Percentiles rank a stretch among this genome's conserved stretches.
Conservation (phyloP, 2,797 vertebrate genomes). For the Premnoplex brunnescens region DNA sequence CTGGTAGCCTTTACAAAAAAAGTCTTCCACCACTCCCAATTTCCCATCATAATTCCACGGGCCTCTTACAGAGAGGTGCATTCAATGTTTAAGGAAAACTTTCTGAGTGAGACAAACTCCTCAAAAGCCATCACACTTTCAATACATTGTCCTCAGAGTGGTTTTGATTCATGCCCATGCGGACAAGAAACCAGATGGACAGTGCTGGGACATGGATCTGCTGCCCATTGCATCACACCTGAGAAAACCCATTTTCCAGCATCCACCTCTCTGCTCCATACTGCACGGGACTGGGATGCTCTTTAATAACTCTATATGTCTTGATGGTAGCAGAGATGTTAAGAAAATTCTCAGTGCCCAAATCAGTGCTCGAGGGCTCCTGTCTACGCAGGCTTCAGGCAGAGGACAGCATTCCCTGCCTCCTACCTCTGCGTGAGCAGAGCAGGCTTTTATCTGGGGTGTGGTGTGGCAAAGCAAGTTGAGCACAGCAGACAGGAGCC, state of each 20-base stretch:
- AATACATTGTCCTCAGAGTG: not conserved
- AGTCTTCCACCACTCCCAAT: not conserved
- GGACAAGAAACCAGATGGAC: not conserved
- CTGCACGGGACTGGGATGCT: not conserved
- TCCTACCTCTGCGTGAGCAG: accelerated
- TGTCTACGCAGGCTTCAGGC: not conserved
- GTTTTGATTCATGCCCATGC: not conserved
- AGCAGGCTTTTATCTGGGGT: not conserved
- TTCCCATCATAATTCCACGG: not conserved
- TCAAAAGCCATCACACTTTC: not conserved
- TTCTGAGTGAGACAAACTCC: not conserved
- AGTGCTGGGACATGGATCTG: accelerated
- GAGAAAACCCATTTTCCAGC: not conserved
- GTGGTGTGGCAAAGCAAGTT: not conserved
- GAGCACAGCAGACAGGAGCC: not conserved
- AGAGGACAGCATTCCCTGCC: not conserved
- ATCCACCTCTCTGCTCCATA: not conserved
- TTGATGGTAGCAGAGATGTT: not conserved
- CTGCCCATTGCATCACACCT: not conserved
- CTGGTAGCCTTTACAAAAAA: not conserved
- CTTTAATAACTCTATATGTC: not conserved
- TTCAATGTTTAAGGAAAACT: not conserved
- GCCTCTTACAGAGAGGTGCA: not conserved
- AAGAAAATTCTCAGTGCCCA: not conserved
- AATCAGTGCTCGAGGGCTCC: not conserved